Evolutionary conservation across 1,140 invertebrate genomes (phyloP).

Genomic region (Ladona fulva): DNA sequence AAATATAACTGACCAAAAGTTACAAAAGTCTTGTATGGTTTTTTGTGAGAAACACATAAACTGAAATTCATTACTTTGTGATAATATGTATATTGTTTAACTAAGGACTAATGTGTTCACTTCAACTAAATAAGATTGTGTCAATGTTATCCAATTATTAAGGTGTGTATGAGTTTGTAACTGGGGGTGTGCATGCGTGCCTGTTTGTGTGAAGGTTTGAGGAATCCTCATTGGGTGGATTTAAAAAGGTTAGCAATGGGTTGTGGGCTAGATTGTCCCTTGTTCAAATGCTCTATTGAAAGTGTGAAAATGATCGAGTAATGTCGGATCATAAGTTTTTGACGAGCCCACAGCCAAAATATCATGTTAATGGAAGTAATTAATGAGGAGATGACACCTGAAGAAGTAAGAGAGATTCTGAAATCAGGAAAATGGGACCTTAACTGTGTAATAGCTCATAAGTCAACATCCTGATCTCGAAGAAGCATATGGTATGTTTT

Average conservation of each 20-base stretch:
- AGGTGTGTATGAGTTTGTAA: background rate
- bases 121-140: slow-evolving; percentile 10
- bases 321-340: too few relatives aligned
- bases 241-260: background rate
- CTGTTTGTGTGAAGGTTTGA: background rate
- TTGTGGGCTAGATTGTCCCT: background rate
- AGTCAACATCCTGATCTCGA: background rate
- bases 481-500: background rate
- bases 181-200: background rate
- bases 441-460: background rate
- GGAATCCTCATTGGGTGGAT: background rate
- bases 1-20: background rate
- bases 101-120: slow-evolving; percentile 9
- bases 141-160: slow-evolving; percentile 10
- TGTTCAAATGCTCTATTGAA: too few relatives aligned
- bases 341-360: background rate
- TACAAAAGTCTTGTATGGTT: slow-evolving; percentile 7
- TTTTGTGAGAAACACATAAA: background rate
- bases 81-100: slow-evolving; percentile 11
- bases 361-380: background rate
- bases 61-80: slow-evolving; percentile 7
- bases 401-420: background rate
- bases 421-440: background rate
- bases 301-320: too few relatives aligned
- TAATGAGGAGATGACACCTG: background rate